These are phyloP conservation scores for Drosophila austrosaltans DNA, from an alignment of 2,888 invertebrate genomes.

Conservation along the genomic window DNA sequence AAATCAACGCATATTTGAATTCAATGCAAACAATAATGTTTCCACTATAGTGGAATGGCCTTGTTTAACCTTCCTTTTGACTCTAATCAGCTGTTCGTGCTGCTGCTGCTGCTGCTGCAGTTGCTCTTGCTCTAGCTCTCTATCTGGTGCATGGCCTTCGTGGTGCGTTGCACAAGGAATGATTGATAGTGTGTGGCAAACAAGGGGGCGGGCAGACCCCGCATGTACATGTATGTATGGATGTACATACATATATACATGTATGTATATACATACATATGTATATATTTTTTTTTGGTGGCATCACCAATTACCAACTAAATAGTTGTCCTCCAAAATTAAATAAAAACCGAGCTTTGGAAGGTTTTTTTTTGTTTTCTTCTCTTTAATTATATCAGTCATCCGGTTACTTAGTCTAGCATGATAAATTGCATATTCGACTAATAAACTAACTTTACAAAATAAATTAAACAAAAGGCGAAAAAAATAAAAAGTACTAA, in stretches of 20 bases:
- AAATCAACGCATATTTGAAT: slow-evolving; percentile 55
- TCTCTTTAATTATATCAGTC: too few relatives aligned
- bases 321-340: slow-evolving; percentile 15
- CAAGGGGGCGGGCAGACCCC: neutral
- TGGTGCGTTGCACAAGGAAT: slow-evolving; percentile 55
- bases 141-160: slow-evolving; percentile 46
- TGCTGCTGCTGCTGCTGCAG: slow-evolving; percentile 20
- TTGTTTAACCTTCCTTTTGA: slow-evolving; percentile 31
- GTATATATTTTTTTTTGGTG: neutral
- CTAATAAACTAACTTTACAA: neutral
- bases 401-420: too few relatives aligned
- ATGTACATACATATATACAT: neutral
- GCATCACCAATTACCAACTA: neutral
- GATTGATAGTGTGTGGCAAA: slow-evolving; percentile 9
- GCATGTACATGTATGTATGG: neutral
- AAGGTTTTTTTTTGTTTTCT: too few relatives aligned
- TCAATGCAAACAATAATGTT: slow-evolving; percentile 26
- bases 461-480: too few relatives aligned
- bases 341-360: too few relatives aligned
- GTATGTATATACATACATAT: too few relatives aligned
- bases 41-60: slow-evolving; percentile 41
- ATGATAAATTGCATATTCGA: too few relatives aligned
- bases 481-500: too few relatives aligned
- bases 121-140: neutral
- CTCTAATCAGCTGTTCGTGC: slow-evolving; percentile 41